Percentiles rank a stretch among this genome's conserved stretches.
phyloP scores from a whole-genome alignment of 2,888 invertebrate species.

The Agrenia bidenticulata region DNA sequence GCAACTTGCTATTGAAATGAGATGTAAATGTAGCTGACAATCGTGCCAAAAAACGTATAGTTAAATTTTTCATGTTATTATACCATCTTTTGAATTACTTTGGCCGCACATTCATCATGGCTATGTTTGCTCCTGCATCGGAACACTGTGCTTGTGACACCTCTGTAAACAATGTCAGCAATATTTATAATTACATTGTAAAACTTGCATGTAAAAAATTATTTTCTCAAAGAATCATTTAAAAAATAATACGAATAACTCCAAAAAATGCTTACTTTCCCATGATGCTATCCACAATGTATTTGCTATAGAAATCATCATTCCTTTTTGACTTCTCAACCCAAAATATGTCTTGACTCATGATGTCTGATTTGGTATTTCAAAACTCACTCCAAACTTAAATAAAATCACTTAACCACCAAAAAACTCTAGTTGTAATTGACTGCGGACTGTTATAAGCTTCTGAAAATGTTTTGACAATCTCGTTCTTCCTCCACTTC shows the following conservation, averaged over 20 bases:
- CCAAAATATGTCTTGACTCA: conserved; percentile 33
- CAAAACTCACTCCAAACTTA: no score
- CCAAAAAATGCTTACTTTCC: conserved; percentile 54
- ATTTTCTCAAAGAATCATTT: background rate
- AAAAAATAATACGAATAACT: conserved; percentile 8
- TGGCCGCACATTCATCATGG: conserved; percentile 56
- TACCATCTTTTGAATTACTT: conserved; percentile 56
- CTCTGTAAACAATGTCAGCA: conserved; percentile 54
- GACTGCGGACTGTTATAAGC: no score
- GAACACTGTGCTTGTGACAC: conserved; percentile 56
- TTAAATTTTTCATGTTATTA: no score
- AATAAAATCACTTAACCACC: no score
- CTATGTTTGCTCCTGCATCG: conserved; percentile 56
- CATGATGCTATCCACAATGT: conserved; percentile 54
- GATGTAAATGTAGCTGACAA: no score
- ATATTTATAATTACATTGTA: conserved; percentile 17
- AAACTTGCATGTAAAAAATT: no score
- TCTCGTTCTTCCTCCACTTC: no score
- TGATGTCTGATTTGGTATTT: no score
- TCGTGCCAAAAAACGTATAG: no score
- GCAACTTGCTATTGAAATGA: no score
- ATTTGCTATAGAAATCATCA: conserved; percentile 53
- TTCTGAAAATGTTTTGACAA: no score
- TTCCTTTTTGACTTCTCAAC: conserved; percentile 40
- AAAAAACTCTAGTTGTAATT: no score